Evolutionary conservation across 2,113 vertebrate genomes (phyloP), one percentile per base, ranked within the genome.

Genomic region (Oryzias curvinotus): DNA sequence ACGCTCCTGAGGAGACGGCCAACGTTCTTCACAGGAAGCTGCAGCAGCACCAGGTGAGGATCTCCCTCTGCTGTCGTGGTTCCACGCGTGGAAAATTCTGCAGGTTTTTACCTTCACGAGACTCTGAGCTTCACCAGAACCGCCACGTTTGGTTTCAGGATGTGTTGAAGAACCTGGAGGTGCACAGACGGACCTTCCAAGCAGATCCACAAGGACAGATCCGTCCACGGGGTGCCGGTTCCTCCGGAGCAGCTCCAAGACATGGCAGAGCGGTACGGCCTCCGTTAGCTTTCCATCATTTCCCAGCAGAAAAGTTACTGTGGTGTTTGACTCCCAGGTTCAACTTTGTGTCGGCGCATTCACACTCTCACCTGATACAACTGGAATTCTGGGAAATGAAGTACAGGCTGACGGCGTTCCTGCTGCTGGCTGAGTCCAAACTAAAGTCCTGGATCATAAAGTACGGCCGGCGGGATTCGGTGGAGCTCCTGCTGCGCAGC

Each of bases 361-460:
- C 95, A 64, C 90, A 96, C 45, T 91, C 94, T 70, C 96, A 99
- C 90, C 86, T 98, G 86, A 94, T 96, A 80, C 97, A 96, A 88
- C 92, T 98, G 92, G 96, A 98, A 87, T 99, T 98, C 92, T 94
- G 96, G 88, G 96, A 99, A 86, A 92, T 96, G 88, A 98, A 98
- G 86, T 98, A 98, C 78, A 94, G 95, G 54, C 91, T 99, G 52
- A 94, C 98, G 83, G 96, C 95, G 16, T 96, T 99, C 57, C 91
- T 98, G 57, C 93, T 96, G 55, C 87, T 98, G 70, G 97, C 97
- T 41, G 97, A 99, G 87, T 95, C 95, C 10, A 98, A 98, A 83
- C 95, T 99, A 57, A 98, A 98, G 85, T 95, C 95, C 0, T 99
- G 97, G 97, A 98, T 98, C 85, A 94, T 99, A 75, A 99, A 98